Conservation (phyloP, 2,797 vertebrate species). For the Nannoperca australis region DNA sequence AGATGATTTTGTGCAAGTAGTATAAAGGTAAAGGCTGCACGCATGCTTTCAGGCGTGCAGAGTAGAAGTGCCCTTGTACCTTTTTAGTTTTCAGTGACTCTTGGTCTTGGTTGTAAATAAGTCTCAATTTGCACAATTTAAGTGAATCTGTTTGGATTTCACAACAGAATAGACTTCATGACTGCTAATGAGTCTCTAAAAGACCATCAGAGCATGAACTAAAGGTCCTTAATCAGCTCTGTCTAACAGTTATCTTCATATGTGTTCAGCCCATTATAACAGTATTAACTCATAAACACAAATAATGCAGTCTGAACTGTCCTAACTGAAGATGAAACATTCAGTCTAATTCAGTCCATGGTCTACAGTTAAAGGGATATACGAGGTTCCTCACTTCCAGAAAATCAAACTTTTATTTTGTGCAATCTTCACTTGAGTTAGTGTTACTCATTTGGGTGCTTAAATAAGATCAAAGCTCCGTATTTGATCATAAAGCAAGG, state of each 20-base stretch:
- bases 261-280: conserved; percentile 20
- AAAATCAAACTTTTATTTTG: not conserved
- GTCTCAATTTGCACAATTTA: conserved; percentile 13
- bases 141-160: conserved; percentile 23
- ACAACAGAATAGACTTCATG: conserved; percentile 31
- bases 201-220: conserved; percentile 53
- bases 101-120: not conserved
- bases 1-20: not conserved
- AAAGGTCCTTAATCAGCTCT: conserved; percentile 56
- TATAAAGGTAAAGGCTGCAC: not conserved
- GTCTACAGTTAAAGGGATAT: not conserved
- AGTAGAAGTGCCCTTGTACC: not conserved
- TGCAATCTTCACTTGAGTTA: not conserved
- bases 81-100: not conserved
- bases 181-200: conserved; percentile 50
- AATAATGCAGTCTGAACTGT: not conserved
- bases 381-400: not conserved
- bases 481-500: conserved; percentile 24
- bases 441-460: not conserved
- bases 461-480: conserved; percentile 21
- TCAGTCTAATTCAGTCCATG: not conserved
- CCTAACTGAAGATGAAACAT: not conserved
- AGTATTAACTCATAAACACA: conserved; percentile 21
- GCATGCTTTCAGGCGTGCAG: not conserved
- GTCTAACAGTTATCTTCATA: conserved; percentile 35